Percentiles rank a stretch among this genome's conserved stretches.
phyloP scores from a whole-genome alignment of 2,113 vertebrate species.

The Halichoerus grypus region DNA sequence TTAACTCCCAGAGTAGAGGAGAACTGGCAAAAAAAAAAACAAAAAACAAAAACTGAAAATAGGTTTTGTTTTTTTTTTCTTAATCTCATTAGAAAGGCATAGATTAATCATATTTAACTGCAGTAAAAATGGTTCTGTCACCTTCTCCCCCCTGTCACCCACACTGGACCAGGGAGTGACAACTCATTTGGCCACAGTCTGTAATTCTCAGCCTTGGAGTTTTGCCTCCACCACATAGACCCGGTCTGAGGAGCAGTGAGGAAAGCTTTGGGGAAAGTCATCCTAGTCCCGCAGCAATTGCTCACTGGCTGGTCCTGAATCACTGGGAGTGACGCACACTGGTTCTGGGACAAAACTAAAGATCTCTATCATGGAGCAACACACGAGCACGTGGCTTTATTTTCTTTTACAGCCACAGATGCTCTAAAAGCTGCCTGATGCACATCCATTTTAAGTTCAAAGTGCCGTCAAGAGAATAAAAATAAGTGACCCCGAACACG shows the following conservation, averaged over 20 bases:
- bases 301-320: conserved; percentile 35
- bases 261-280: background rate
- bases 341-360: background rate
- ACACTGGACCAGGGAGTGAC: background rate
- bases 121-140: conserved; percentile 34
- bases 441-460: background rate
- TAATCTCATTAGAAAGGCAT: conserved; percentile 44
- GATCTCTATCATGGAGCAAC: background rate
- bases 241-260: background rate
- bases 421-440: background rate
- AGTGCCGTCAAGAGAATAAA: conserved; percentile 8
- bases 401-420: background rate
- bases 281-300: background rate
- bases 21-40: background rate
- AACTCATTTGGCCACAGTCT: background rate
- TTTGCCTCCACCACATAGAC: background rate
- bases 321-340: background rate
- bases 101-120: conserved; percentile 59
- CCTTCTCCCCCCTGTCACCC: background rate
- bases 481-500: background rate
- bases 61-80: background rate
- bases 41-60: background rate
- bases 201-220: background rate
- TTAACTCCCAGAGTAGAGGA: background rate
- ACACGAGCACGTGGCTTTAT: background rate